These are phyloP conservation scores for Moxostoma hubbsi DNA, from an alignment of 2,797 vertebrate genomes.

Conservation along the genomic window DNA sequence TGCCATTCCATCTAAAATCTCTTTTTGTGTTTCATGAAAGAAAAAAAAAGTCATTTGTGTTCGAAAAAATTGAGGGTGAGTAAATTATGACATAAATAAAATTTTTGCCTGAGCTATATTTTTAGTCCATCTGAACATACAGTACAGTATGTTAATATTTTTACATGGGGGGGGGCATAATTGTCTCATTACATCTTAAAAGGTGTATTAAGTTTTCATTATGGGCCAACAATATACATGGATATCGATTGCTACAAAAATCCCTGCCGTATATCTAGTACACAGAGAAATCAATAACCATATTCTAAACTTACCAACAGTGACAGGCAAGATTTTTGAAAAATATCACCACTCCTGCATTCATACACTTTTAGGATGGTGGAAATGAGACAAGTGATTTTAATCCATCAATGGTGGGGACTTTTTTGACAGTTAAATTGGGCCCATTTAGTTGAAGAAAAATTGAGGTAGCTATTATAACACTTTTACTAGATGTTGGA, in stretches of 20 bases:
- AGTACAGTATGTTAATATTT: background rate
- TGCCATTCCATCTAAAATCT: too few relatives aligned
- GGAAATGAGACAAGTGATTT: conserved; percentile 65
- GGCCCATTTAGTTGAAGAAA: conserved; percentile 68
- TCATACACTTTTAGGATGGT: conserved; percentile 54
- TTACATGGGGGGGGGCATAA: conserved; percentile 14
- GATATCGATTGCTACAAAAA: conserved; percentile 54
- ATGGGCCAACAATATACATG: conserved; percentile 32
- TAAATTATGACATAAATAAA: too few relatives aligned
- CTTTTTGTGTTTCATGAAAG: too few relatives aligned
- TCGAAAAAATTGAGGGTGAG: too few relatives aligned
- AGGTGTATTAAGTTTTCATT: conserved; percentile 49
- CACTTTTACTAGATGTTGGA: conserved; percentile 68
- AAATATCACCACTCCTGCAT: conserved; percentile 51
- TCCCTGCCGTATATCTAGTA: conserved; percentile 46
- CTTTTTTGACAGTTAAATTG: conserved; percentile 75
- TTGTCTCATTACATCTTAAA: conserved; percentile 47
- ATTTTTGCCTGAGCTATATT: too few relatives aligned
- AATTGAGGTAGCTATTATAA: conserved; percentile 69
- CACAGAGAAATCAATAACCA: conserved; percentile 59
- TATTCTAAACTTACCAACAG: conserved; percentile 45
- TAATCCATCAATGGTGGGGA: conserved; percentile 60
- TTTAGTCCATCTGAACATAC: conserved; percentile 1
- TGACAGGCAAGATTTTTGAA: conserved; percentile 54
- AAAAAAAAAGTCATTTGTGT: too few relatives aligned